Evolutionary conservation across 2,797 vertebrate species (phyloP), one percentile per base, ranked within the genome.

Genomic region (Cyprinella venusta): DNA sequence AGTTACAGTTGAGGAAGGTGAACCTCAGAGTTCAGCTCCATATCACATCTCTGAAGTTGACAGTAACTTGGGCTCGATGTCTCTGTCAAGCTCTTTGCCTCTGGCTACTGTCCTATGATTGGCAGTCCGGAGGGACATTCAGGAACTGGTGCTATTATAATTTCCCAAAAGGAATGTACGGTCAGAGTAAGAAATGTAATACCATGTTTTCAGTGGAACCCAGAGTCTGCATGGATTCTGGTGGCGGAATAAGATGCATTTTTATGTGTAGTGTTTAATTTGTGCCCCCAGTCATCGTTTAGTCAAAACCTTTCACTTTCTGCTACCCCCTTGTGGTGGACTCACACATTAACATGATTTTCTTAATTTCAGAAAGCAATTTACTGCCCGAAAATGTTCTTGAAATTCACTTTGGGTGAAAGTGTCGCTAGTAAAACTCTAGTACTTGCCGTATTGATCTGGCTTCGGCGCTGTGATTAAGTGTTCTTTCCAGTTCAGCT

Each of bases 141-240:
- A 78, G 81, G 54, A 79, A 63, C 83, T 79, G 63, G 38, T 16
- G 72, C 75, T 83, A 81, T 85, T 85, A 87, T 90, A 90, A 93
- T 93, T 92, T 89, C 87, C 90, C 89, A 85, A 88, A 89, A 86
- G 89, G 88, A 91, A 91, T 86, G 74, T 89, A 90, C 91, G 93
- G 91, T 93, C 92, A 93, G 88, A 81, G 74, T 83, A 67, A 89
- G 93, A 92, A 94, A 95, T 85, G 59, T 83, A 76, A 95, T 92
- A 91, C 86, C 36, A 80, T 74, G 86, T 86, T 87, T 87, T 88
- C 88, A 85, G 83, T 85, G 90, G 90, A 86, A 61, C 76, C 2
- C 15, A 18, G 13, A 15, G n/a, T 56, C 33, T 65, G 10, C 78
- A 80, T 52, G n/a, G 68, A 8, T 74, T 50, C 30, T 40, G 8